phyloP scores from a whole-genome alignment of 2,797 vertebrate species.

The Zenarchopterus dispar region DNA sequence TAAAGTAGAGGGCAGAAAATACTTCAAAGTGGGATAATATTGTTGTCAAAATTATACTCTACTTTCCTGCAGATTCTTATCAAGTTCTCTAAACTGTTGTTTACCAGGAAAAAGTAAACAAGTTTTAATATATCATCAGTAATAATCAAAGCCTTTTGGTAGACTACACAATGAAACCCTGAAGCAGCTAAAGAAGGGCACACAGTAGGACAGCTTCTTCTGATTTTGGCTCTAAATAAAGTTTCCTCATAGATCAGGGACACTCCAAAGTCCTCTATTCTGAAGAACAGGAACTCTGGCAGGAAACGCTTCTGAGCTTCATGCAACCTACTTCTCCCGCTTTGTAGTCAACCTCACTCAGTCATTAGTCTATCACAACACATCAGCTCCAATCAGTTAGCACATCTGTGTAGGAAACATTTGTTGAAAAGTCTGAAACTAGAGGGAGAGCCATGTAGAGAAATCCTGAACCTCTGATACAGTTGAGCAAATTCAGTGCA shows the following conservation, averaged over 20 bases:
- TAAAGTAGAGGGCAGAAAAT: not conserved
- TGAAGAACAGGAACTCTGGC: too few relatives aligned
- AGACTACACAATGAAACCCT: conserved; percentile 22
- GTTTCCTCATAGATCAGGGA: not conserved
- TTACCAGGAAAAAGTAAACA: too few relatives aligned
- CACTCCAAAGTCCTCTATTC: too few relatives aligned
- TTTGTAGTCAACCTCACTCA: too few relatives aligned
- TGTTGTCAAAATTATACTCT: not conserved
- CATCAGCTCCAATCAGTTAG: not conserved
- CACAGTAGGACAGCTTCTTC: too few relatives aligned
- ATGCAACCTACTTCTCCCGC: too few relatives aligned
- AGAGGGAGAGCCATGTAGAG: not conserved
- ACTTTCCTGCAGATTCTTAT: conserved; percentile 20
- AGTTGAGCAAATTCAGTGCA: conserved; percentile 34
- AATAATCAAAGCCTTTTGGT: conserved; percentile 17
- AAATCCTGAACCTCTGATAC: conserved; percentile 6
- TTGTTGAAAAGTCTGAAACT: too few relatives aligned
- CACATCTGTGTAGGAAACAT: too few relatives aligned
- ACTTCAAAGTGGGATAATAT: not conserved
- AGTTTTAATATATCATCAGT: conserved; percentile 21
- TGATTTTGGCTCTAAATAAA: conserved; percentile 14
- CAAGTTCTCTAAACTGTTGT: not conserved
- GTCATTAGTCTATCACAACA: not conserved
- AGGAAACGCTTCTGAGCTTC: too few relatives aligned
- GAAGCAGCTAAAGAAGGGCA: not conserved